These are phyloP conservation scores for Danio choprae DNA, from an alignment of 2,797 vertebrate genomes.

Conservation along the genomic window DNA sequence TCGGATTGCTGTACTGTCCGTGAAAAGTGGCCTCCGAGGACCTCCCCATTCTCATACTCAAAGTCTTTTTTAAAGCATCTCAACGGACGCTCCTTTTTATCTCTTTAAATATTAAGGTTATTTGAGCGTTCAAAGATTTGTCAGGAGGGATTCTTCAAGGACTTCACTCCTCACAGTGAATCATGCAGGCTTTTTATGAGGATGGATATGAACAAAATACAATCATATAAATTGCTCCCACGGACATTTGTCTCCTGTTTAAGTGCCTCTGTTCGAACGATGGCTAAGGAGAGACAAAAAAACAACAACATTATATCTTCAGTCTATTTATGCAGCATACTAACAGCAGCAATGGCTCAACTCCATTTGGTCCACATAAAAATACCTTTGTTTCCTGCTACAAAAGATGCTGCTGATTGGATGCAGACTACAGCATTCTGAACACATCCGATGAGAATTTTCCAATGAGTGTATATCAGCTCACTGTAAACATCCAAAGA, in stretches of 20 bases:
- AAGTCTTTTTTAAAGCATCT: constrained; percentile 72
- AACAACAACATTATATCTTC: constrained; percentile 18
- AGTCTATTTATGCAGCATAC: constrained; percentile 13
- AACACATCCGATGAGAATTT: neutral
- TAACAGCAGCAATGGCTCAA: constrained; percentile 5
- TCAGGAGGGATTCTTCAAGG: constrained; percentile 71
- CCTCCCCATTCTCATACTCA: constrained; percentile 66
- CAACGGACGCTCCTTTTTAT: constrained; percentile 66
- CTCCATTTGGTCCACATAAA: neutral
- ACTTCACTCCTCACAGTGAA: constrained; percentile 48
- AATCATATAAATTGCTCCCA: constrained; percentile 35
- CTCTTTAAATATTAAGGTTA: constrained; percentile 69
- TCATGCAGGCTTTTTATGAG: constrained; percentile 30
- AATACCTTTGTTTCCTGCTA: constrained; percentile 6
- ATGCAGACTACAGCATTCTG: constrained; percentile 4
- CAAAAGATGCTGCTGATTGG: constrained; percentile 35
- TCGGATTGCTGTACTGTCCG: constrained; percentile 69
- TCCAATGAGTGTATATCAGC: constrained; percentile 22
- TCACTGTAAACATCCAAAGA: neutral
- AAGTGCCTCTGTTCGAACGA: constrained; percentile 18
- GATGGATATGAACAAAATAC: constrained; percentile 43
- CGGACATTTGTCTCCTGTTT: constrained; percentile 38
- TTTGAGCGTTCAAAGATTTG: constrained; percentile 68
- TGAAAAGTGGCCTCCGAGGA: constrained; percentile 72
- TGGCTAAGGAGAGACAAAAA: neutral